Percentiles rank a stretch among this genome's conserved stretches.
Evolutionary conservation across 30 jellyfish, hydroid and myxozoan genomes (phyloP).

Genomic region (Haliclystus octoradiatus): DNA sequence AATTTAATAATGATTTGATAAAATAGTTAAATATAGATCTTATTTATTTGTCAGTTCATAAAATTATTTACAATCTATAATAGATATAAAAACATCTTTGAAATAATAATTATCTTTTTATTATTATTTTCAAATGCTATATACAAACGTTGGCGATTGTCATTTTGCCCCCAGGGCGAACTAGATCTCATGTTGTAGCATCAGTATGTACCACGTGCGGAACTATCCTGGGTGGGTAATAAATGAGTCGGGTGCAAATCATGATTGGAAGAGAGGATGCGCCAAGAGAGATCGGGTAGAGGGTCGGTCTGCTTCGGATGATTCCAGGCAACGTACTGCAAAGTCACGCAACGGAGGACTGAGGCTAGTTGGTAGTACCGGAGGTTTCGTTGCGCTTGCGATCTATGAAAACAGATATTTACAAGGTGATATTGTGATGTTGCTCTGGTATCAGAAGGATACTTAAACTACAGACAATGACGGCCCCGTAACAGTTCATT

Average conservation of each 20-base stretch:
- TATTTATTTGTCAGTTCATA: too few relatives aligned
- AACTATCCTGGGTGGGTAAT: neutral
- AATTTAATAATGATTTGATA: too few relatives aligned
- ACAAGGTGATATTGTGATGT: neutral
- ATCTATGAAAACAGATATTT: conserved; percentile 24
- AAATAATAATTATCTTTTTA: neutral
- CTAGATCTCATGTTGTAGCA: neutral
- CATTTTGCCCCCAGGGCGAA: too few relatives aligned
- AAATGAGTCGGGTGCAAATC: neutral
- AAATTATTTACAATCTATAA: too few relatives aligned
- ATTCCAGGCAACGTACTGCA: conserved; percentile 76
- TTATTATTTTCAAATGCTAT: neutral
- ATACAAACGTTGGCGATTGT: too few relatives aligned
- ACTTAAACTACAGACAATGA: too few relatives aligned
- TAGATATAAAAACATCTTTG: too few relatives aligned
- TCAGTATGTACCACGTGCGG: neutral
- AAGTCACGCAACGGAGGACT: conserved; percentile 85
- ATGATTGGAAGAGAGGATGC: conserved; percentile 67
- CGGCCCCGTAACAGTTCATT: too few relatives aligned
- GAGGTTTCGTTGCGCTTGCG: conserved; percentile 76
- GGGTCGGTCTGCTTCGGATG: conserved; percentile 62
- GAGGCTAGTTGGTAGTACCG: conserved; percentile 56
- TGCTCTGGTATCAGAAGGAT: too few relatives aligned
- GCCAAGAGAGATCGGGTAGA: conserved; percentile 54
- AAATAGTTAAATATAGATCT: too few relatives aligned